Percentiles rank a stretch among this genome's conserved stretches.
phyloP scores from a whole-genome alignment of 1,140 invertebrate genomes.

The Muscidifurax raptorellus region DNA sequence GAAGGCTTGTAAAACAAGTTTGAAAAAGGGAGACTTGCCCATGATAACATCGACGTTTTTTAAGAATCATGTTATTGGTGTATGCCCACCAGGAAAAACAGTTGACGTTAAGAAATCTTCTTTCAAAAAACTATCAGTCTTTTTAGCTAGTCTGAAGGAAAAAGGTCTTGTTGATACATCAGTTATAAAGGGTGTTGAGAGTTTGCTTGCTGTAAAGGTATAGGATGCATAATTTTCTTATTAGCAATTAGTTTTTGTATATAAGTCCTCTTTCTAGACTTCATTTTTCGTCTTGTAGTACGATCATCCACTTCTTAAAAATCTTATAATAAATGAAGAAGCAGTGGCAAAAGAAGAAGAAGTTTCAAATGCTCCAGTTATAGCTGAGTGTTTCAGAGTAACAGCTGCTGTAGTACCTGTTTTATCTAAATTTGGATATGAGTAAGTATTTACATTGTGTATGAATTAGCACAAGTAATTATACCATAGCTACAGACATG shows the following conservation, averaged over 20 bases:
- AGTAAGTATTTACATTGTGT: conserved; percentile 71
- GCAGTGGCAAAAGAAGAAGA: conserved; percentile 62
- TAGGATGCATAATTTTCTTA: conserved; percentile 13
- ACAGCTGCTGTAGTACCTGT: conserved; percentile 81
- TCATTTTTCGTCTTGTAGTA: conserved; percentile 69
- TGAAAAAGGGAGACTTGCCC: conserved; percentile 81
- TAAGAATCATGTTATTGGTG: conserved; percentile 85
- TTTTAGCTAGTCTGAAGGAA: conserved; percentile 79
- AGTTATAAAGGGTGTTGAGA: conserved; percentile 78
- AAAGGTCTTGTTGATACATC: conserved; percentile 77
- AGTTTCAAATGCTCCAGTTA: conserved; percentile 72
- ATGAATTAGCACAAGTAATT: conserved; percentile 25
- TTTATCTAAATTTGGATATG: conserved; percentile 77
- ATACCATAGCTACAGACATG: background rate
- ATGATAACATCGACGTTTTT: conserved; percentile 86
- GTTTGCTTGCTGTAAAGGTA: conserved; percentile 77
- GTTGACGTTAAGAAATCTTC: conserved; percentile 93
- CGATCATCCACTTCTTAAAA: conserved; percentile 66
- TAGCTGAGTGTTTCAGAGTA: conserved; percentile 83
- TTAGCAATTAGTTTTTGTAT: too few species aligned
- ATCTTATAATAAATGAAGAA: conserved; percentile 62
- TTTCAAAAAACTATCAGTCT: conserved; percentile 92
- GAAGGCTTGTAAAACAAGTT: conserved; percentile 82
- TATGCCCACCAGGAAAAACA: conserved; percentile 80
- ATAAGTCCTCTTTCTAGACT: too few species aligned